Evolutionary conservation across 2,797 vertebrate genomes (phyloP).

Genomic region (Steatocranus sp.): DNA sequence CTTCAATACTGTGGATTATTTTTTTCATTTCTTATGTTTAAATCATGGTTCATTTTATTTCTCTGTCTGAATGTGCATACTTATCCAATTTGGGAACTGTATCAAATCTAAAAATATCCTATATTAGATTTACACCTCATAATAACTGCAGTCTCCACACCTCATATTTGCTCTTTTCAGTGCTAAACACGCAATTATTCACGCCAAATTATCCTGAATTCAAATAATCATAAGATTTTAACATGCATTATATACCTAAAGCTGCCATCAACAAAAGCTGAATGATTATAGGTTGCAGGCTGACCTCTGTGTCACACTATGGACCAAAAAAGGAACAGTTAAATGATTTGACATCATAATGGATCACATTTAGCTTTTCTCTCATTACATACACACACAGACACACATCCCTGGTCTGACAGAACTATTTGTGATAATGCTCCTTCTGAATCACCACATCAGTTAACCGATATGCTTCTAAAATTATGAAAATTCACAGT

Average conservation of each 20-base stretch:
- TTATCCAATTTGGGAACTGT: not conserved
- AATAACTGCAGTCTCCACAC: not conserved
- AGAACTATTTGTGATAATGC: slow-evolving; percentile 32
- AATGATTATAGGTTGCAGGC: not conserved
- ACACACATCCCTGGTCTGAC: slow-evolving; percentile 10
- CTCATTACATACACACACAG: not conserved
- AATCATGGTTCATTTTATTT: not conserved
- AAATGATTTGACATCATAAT: not conserved
- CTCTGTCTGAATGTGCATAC: not conserved
- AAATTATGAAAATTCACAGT: slow-evolving; percentile 66
- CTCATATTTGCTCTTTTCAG: not conserved
- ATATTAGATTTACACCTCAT: not conserved
- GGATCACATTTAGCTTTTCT: not conserved
- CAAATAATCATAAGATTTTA: not conserved
- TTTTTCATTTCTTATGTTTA: not conserved
- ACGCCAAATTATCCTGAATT: not conserved
- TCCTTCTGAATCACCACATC: slow-evolving; percentile 41
- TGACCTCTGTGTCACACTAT: not conserved
- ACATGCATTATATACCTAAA: not conserved
- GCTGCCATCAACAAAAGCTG: not conserved
- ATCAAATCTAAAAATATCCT: not conserved
- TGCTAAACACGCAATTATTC: not conserved
- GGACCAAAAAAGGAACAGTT: not conserved
- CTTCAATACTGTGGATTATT: not conserved
- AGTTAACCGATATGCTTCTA: slow-evolving; percentile 48